phyloP scores from a whole-genome alignment of 2,888 invertebrate genomes.

The Zhuqinia jingwanae region DNA sequence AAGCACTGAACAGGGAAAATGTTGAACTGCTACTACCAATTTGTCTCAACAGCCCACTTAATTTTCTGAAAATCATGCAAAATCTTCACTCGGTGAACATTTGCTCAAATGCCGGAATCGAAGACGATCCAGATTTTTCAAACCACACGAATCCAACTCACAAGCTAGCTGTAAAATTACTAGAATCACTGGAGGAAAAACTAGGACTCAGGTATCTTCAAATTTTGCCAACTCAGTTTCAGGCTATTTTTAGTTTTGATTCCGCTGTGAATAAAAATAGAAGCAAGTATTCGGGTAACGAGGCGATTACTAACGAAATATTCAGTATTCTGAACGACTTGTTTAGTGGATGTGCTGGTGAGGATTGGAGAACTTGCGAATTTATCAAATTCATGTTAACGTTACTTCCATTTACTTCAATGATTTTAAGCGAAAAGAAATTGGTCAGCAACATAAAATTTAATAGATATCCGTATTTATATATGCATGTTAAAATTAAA shows the following conservation, averaged over 20 bases:
- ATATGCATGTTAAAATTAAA: background rate
- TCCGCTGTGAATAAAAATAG: background rate
- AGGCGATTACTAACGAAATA: slow-evolving; percentile 11
- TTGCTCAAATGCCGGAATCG: background rate
- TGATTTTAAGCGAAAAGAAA: slow-evolving; percentile 1
- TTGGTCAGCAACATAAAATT: background rate
- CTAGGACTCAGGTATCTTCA: background rate
- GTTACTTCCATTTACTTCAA: slow-evolving; percentile 19
- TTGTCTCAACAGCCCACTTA: slow-evolving; percentile 33
- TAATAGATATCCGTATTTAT: slow-evolving; percentile 31
- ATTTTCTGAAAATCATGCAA: slow-evolving; percentile 40
- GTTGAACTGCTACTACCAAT: slow-evolving; percentile 40
- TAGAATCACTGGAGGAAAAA: background rate
- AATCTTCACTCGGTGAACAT: background rate
- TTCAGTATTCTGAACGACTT: slow-evolving; percentile 31
- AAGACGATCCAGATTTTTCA: slow-evolving; percentile 51
- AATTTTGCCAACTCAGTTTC: slow-evolving; percentile 19
- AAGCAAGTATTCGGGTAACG: background rate
- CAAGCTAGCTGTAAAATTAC: background rate
- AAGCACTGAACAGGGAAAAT: background rate
- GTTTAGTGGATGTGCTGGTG: background rate
- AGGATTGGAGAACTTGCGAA: background rate
- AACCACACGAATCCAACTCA: background rate
- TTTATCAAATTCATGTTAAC: slow-evolving; percentile 23
- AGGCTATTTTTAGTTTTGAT: slow-evolving; percentile 47